phyloP scores from a whole-genome alignment of 2,888 invertebrate species.

The Acheta domesticus region DNA sequence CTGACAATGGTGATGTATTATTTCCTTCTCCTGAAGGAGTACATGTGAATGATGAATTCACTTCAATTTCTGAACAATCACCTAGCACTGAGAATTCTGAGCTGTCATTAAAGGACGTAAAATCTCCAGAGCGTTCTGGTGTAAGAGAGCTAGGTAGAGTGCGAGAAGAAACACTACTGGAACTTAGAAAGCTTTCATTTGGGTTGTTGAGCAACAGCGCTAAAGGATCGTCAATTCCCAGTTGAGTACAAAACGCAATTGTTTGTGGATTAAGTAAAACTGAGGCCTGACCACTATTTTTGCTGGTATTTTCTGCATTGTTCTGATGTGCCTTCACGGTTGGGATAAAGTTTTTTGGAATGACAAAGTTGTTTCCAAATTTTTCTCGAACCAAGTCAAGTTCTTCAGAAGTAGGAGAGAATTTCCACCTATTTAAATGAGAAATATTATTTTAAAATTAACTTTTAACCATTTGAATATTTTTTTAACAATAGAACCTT shows the following conservation, averaged over 20 bases:
- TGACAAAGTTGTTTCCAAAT: constrained; percentile 63
- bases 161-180: constrained; percentile 1
- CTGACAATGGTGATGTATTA: background rate
- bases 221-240: constrained; percentile 78
- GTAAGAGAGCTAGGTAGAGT: constrained; percentile 31
- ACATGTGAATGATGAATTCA: background rate
- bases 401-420: constrained; percentile 72
- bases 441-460: too few relatives aligned
- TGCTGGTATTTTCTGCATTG: constrained; percentile 45
- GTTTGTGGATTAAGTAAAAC: constrained; percentile 51
- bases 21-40: background rate
- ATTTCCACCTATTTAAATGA: constrained; percentile 57
- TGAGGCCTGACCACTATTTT: constrained; percentile 64
- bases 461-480: too few relatives aligned
- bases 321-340: constrained; percentile 66
- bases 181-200: constrained; percentile 28
- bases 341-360: constrained; percentile 75
- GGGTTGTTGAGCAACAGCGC: constrained; percentile 51
- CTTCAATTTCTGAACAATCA: background rate
- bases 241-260: constrained; percentile 48
- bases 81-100: background rate
- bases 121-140: constrained; percentile 29
- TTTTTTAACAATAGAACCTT: too few relatives aligned
- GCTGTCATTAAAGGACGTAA: constrained; percentile 28
- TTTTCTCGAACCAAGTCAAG: constrained; percentile 59